phyloP scores from a whole-genome alignment of 1,140 invertebrate genomes.

The Calephelis virginiensis region DNA sequence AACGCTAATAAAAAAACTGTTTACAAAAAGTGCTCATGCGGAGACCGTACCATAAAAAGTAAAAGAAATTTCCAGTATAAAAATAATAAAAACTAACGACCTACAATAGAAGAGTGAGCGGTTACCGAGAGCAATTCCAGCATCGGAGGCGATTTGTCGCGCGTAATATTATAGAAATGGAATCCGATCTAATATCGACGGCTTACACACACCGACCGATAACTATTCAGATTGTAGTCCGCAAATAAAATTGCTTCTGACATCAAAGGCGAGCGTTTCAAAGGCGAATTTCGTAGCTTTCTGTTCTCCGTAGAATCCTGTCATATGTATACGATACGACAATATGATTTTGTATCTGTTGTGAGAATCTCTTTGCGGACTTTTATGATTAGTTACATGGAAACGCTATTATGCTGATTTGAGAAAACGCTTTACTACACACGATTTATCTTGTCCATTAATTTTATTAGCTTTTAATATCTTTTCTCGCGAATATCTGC shows the following conservation, averaged over 20 bases:
- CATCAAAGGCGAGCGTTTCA: constrained; percentile 32
- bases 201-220: constrained; percentile 22
- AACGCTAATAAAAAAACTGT: background rate
- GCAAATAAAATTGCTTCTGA: constrained; percentile 28
- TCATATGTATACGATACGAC: background rate
- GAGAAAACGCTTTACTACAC: background rate
- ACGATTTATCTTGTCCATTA: background rate
- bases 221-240: constrained; percentile 27
- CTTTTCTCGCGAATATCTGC: too few relatives aligned
- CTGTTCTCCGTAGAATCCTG: background rate
- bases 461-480: too few relatives aligned
- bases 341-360: constrained; percentile 19
- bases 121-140: constrained; percentile 29
- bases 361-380: constrained; percentile 13
- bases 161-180: constrained; percentile 35
- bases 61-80: background rate
- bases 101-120: constrained; percentile 22
- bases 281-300: constrained; percentile 25
- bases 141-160: constrained; percentile 37
- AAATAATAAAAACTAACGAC: constrained; percentile 7
- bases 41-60: background rate
- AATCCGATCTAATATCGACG: constrained; percentile 37
- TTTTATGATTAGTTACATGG: constrained; percentile 11
- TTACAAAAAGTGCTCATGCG: background rate
- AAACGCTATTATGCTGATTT: constrained; percentile 14